Evolutionary conservation across 2,888 invertebrate genomes (phyloP), one percentile per base, ranked within the genome.

Genomic region (Ophion ellenae): DNA sequence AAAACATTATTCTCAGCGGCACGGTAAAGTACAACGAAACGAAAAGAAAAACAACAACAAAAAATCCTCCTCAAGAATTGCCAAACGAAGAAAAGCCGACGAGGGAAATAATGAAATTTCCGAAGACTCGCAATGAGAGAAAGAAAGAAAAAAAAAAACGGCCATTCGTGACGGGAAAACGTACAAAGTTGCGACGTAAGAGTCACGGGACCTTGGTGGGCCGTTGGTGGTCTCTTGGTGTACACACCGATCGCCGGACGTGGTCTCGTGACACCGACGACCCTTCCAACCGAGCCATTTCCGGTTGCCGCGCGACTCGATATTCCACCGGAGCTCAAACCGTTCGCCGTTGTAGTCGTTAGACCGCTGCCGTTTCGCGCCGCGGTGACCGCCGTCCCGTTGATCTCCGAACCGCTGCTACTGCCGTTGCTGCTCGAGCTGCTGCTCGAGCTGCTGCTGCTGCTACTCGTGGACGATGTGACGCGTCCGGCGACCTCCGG

Each of bases 161-260:
- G 70, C 70, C 85, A 83, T 85, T 87, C 87, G 83, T 84, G 81
- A 83, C 81, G 76, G 83, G 96, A 96, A 88, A 95, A 94, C 92
- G 94, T 94, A 90, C 96, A 94, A 81, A 97, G 95, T 91, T 97
- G 97, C 84, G 97, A 96, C 32, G 96, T 95, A 40, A 97, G 95
- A 1, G 96, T 96, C 36, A 96, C 94, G 17, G 96, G 96, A 28
- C 96, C 96, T 24, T 96, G 94, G 70, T 93, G 95, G 74, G 96
- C 95, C 71, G 95, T 90, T 91, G 95, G 95, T 64, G 95, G 94
- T 83, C 95, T 95, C 90, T 95, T 94, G 75, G 95, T 94, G 87
- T 95, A 92, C 79, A 95, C 94, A 86, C 95, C 93, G 84, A 95
- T 95, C 89, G 95, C 93, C 66, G 95, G 94, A 89, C 95, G 95